Evolutionary conservation across 2,113 vertebrate genomes (phyloP), one percentile per base, ranked within the genome.

Genomic region (Talpa occidentalis): DNA sequence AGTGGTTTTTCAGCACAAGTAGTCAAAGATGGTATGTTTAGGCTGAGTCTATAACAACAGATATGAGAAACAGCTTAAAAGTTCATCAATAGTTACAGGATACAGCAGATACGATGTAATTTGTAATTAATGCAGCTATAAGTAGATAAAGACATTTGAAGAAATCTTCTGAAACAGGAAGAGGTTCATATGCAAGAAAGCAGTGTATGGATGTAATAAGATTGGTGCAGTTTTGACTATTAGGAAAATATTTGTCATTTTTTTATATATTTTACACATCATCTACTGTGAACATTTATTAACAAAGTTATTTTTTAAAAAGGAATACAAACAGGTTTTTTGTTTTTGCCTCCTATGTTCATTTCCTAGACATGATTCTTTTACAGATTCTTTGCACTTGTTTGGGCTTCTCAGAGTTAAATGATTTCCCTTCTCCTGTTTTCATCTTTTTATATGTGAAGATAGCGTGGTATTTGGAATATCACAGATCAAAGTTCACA

Each of bases 111-210:
- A 67, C 56, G 17, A 7, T 72, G 10, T 87, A 44, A 24, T 81
- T 26, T 83, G 6, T 77, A 73, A 44, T 74, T 86, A 69, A n/a
- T 79, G 2, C 22, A 73, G 21, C 26, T 37, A 54, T 88, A 84
- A 52, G 26, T n/a, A 66, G 15, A 66, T 66, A 91, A 85, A 73
- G 54, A 81, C 92, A 79, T 49, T 86, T 86, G n/a, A 83, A 80
- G 73, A 73, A 73, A 28, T 86, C 17, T 86, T 42, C 60, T 84
- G 88, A 84, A 78, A 60, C 5, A 64, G 56, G 42, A 85, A 74
- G 69, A 72, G 37, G 17, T 30, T 95, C 12, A 35, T 74, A 59
- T 37, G 59, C 32, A 60, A 64, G 44, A 82, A 76, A 80, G 40
- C 52, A 77, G n/a, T 10, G 52, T 77, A 54, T 10, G 60, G 44